phyloP scores from a whole-genome alignment of 2,888 invertebrate species.

The Mylabris sibirica region DNA sequence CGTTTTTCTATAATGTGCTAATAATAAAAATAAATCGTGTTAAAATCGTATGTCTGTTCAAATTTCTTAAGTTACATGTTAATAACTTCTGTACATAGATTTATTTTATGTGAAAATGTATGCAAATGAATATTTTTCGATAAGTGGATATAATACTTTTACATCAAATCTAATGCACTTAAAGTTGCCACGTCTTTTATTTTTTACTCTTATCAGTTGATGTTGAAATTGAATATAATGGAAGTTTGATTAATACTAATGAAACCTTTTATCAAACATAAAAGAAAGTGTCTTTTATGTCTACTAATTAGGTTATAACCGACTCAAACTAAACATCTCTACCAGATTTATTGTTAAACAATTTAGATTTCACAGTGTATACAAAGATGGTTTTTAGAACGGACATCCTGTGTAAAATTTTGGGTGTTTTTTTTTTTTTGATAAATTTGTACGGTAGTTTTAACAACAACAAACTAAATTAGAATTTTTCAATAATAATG shows the following conservation, averaged over 20 bases:
- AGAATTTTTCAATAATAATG: not conserved
- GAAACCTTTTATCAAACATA: constrained; percentile 19
- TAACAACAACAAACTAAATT: not conserved
- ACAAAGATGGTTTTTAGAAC: not conserved
- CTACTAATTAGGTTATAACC: constrained; percentile 7
- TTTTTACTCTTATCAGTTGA: not conserved
- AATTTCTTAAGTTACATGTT: not conserved
- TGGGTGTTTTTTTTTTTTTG: not conserved
- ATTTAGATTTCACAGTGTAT: not conserved
- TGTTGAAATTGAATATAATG: constrained; percentile 26
- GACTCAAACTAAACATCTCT: not conserved
- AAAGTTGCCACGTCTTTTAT: not conserved
- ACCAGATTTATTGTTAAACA: not conserved
- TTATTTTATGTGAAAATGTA: not conserved
- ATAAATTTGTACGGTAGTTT: not conserved
- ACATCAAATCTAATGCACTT: not conserved
- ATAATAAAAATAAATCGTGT: not conserved
- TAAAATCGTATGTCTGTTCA: not conserved
- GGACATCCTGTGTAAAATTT: not conserved
- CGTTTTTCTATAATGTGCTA: not conserved
- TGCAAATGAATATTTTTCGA: not conserved
- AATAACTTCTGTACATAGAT: not conserved
- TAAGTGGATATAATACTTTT: not conserved
- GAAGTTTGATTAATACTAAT: constrained; percentile 33
- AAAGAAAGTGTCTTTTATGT: constrained; percentile 3